A percentile compares a stretch with the other conserved stretches of the same genome.
phyloP scores from a whole-genome alignment of 2,888 invertebrate species.

The Drosophila hamatofila region DNA sequence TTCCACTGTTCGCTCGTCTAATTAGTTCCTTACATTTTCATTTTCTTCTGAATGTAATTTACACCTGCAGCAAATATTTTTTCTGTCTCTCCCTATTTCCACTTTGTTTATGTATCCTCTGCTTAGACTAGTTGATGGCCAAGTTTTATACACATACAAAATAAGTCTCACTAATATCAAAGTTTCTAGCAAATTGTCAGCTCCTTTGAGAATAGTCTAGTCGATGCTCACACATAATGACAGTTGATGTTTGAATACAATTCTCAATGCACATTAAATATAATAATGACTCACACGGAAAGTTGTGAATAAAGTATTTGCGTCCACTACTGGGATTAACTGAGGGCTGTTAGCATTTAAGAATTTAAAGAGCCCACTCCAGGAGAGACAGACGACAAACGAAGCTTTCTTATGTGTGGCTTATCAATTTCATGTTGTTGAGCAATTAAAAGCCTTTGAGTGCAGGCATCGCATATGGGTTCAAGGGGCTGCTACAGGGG shows the following conservation, averaged over 20 bases:
- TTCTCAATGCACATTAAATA: constrained; percentile 32
- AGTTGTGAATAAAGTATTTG: too few species aligned
- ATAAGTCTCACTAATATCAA: background rate
- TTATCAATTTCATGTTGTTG: constrained; percentile 33
- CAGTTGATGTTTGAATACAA: constrained; percentile 16
- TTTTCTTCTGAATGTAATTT: constrained; percentile 31
- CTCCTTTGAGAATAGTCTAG: constrained; percentile 1
- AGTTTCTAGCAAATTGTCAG: constrained; percentile 3
- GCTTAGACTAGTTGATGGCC: constrained; percentile 17
- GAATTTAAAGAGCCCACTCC: constrained; percentile 1
- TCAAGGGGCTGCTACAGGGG: constrained; percentile 1
- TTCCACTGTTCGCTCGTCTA: constrained; percentile 8
- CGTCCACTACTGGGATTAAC: constrained; percentile 10
- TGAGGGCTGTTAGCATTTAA: background rate
- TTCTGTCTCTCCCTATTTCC: background rate
- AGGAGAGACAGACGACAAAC: too few species aligned
- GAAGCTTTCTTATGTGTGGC: constrained; percentile 16
- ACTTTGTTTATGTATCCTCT: background rate
- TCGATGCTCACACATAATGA: constrained; percentile 4
- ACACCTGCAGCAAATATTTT: constrained; percentile 26
- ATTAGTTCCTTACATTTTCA: constrained; percentile 16
- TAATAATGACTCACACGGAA: constrained; percentile 36
- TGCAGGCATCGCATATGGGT: background rate
- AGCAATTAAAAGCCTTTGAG: constrained; percentile 62
- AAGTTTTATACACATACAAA: background rate